Conservation (phyloP, 2,888 invertebrate genomes). For the Netelia fuscicornis region DNA sequence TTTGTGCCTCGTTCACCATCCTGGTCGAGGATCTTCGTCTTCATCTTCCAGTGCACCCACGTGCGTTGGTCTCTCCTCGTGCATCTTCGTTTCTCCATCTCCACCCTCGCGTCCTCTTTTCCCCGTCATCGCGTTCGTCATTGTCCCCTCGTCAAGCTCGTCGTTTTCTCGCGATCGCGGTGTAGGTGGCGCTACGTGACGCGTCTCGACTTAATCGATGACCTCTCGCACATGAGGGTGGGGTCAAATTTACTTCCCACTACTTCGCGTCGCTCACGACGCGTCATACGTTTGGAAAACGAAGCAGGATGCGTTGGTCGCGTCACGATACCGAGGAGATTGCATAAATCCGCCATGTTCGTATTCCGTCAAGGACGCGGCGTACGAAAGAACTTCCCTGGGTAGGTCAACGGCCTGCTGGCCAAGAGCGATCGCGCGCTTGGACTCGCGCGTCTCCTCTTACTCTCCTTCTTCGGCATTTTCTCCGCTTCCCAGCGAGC, state of each 20-base stretch:
- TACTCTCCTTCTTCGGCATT: constrained; percentile 70
- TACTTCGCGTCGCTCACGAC: no score
- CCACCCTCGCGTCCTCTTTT: constrained; percentile 6
- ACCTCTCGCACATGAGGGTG: constrained; percentile 21
- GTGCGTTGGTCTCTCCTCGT: constrained; percentile 21
- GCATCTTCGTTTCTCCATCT: constrained; percentile 1
- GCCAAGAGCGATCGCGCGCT: constrained; percentile 65
- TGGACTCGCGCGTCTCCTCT: constrained; percentile 61
- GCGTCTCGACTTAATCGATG: background rate
- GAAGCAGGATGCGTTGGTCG: constrained; percentile 74
- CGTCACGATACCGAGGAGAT: constrained; percentile 66
- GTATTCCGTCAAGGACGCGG: constrained; percentile 81
- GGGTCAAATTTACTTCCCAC: background rate
- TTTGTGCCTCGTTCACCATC: background rate
- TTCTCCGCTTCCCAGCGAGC: constrained; percentile 63
- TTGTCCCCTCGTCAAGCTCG: background rate
- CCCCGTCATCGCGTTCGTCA: constrained; percentile 5
- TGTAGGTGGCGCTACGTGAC: no score
- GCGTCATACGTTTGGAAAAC: constrained; percentile 24
- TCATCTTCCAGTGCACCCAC: constrained; percentile 29
- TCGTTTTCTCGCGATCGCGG: no score
- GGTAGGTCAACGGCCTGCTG: constrained; percentile 81
- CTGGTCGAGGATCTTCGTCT: constrained; percentile 24
- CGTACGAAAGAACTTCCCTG: constrained; percentile 73
- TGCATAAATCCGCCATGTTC: constrained; percentile 82